Conservation (phyloP, 2,888 invertebrate species). For the Spisula solida region DNA sequence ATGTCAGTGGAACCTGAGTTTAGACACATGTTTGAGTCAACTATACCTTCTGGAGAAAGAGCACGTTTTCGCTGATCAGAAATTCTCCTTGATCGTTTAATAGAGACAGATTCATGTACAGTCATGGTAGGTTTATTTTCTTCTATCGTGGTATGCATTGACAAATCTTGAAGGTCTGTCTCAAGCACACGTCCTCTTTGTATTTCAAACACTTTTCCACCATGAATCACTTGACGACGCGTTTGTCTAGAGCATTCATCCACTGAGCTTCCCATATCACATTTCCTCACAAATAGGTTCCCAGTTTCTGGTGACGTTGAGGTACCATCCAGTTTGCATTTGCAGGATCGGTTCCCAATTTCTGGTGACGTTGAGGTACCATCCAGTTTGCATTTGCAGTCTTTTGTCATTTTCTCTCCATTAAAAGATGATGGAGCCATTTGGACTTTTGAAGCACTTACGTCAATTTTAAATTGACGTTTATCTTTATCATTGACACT, state of each 20-base stretch:
- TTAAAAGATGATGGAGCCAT: neutral
- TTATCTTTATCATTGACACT: neutral
- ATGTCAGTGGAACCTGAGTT: conserved; percentile 31
- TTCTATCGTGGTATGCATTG: neutral
- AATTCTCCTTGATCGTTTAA: conserved; percentile 29
- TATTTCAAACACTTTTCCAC: conserved; percentile 69
- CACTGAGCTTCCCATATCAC: neutral
- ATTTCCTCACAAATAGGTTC: neutral
- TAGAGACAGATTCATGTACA: neutral
- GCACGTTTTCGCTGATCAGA: conserved; percentile 27
- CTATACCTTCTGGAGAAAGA: conserved; percentile 26
- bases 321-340: conserved; percentile 63
- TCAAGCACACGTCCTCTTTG: conserved; percentile 65
- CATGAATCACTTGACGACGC: conserved; percentile 64
- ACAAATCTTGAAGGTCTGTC: conserved; percentile 43
- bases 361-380: conserved; percentile 56
- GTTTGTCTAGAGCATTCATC: conserved; percentile 20
- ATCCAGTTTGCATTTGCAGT: conserved; percentile 52
- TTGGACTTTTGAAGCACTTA: neutral
- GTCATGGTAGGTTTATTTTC: neutral
- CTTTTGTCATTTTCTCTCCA: conserved; percentile 29
- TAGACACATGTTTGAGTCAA: conserved; percentile 22
- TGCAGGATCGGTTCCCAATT: neutral
- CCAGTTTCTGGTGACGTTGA: conserved; percentile 45
- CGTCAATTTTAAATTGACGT: neutral